Conservation (phyloP, 1,140 invertebrate genomes). For the Plectrocnemia conspersa region DNA sequence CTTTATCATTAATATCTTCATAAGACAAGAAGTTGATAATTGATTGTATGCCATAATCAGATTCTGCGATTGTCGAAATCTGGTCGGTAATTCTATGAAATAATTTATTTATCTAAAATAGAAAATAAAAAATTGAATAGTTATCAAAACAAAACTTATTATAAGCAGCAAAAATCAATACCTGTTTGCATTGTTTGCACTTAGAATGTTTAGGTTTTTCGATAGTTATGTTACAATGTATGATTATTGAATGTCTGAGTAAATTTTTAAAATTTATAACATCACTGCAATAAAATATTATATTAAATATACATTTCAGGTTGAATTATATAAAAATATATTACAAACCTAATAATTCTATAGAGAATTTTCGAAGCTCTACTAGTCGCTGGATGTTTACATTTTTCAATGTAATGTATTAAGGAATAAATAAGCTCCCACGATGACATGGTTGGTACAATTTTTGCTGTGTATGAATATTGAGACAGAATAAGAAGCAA, state of each 20-base stretch:
- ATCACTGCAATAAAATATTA: slow-evolving; percentile 23
- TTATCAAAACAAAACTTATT: too few species aligned
- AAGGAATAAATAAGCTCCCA: slow-evolving; percentile 42
- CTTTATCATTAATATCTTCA: slow-evolving; percentile 44
- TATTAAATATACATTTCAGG: slow-evolving; percentile 1
- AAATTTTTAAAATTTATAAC: slow-evolving; percentile 19
- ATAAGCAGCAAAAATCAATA: too few species aligned
- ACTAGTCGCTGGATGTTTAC: slow-evolving; percentile 41
- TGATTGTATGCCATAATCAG: slow-evolving; percentile 52
- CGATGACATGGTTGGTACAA: slow-evolving; percentile 16
- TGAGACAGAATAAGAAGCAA: slow-evolving; percentile 21
- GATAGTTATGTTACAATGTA: slow-evolving; percentile 19
- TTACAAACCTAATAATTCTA: slow-evolving; percentile 42
- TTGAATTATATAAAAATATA: not conserved
- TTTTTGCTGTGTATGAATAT: slow-evolving; percentile 18
- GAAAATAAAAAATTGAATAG: slow-evolving; percentile 7
- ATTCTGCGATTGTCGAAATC: slow-evolving; percentile 48
- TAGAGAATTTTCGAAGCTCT: slow-evolving; percentile 44
- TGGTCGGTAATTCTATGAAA: slow-evolving; percentile 44
- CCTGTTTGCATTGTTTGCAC: slow-evolving; percentile 48
- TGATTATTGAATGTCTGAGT: slow-evolving; percentile 23
- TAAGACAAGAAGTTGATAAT: slow-evolving; percentile 52
- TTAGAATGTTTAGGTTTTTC: slow-evolving; percentile 35
- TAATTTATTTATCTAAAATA: slow-evolving; percentile 41
- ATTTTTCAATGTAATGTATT: slow-evolving; percentile 44